phyloP scores from a whole-genome alignment of 2,113 vertebrate species.

The Burhinus bistriatus region DNA sequence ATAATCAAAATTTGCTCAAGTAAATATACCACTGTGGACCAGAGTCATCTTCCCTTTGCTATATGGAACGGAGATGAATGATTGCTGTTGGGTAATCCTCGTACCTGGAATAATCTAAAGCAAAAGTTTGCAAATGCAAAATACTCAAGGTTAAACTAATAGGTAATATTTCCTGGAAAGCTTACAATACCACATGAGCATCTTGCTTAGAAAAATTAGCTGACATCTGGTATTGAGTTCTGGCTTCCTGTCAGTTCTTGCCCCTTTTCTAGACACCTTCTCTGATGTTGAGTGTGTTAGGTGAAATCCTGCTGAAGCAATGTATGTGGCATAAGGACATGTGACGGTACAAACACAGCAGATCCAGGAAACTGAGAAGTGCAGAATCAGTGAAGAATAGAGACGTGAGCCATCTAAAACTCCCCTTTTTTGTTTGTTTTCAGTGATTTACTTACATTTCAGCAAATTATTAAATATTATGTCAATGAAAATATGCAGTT shows the following conservation, averaged over 20 bases:
- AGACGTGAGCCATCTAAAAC: not conserved
- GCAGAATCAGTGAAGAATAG: not conserved
- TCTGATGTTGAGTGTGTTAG: not conserved
- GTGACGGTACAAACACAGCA: not conserved
- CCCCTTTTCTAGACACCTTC: not conserved
- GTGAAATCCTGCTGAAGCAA: not conserved
- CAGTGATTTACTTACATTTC: not conserved
- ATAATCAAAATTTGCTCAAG: not conserved
- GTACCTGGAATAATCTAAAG: not conserved
- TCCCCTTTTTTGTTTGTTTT: not conserved
- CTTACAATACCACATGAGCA: not conserved
- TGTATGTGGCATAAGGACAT: not conserved
- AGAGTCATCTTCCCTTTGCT: not conserved
- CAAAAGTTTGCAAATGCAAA: not conserved
- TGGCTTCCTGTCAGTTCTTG: not conserved
- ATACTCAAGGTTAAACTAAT: not conserved
- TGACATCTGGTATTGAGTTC: not conserved
- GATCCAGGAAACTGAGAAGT: not conserved
- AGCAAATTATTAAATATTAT: not conserved
- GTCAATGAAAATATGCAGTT: not conserved
- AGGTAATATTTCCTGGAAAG: not conserved
- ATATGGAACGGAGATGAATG: not conserved
- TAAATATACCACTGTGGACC: not conserved
- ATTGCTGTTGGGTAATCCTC: not conserved
- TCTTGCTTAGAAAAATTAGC: not conserved